Conservation (phyloP, 2,797 vertebrate genomes). For the Myotis findleyi region DNA sequence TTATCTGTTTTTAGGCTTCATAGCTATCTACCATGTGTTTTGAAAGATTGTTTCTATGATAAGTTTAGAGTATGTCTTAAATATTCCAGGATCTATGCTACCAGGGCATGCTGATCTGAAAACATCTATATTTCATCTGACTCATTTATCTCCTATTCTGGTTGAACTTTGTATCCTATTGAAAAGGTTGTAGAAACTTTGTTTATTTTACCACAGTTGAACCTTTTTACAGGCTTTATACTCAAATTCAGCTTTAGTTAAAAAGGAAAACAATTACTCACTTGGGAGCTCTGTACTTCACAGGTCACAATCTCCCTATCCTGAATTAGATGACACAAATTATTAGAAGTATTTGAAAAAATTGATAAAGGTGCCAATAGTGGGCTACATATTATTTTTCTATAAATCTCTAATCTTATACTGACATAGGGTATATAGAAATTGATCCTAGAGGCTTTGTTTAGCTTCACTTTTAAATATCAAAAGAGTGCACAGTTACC, state of each 20-base stretch:
- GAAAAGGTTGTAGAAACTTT: not conserved
- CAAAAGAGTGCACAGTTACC: not conserved
- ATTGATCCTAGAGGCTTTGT: not conserved
- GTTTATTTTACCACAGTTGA: conserved; percentile 28
- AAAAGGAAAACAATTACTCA: not conserved
- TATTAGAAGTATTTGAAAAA: not conserved
- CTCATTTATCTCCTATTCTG: conserved; percentile 41
- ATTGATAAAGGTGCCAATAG: not conserved
- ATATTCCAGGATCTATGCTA: conserved; percentile 14
- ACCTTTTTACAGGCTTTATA: conserved; percentile 18
- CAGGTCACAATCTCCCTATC: not conserved
- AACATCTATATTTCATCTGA: conserved; percentile 21
- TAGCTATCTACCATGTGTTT: not conserved
- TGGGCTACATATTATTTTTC: not conserved
- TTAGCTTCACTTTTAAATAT: not conserved
- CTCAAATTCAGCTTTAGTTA: not conserved
- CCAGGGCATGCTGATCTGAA: conserved; percentile 15
- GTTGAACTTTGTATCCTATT: conserved; percentile 9
- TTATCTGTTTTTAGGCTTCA: conserved; percentile 18
- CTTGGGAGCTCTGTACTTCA: not conserved
- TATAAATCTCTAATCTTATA: not conserved
- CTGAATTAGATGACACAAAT: not conserved
- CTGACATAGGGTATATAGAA: not conserved
- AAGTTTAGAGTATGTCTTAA: conserved; percentile 4
- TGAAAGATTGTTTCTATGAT: conserved; percentile 9